Base-by-base conservation (phyloP, 2,113 vertebrate genomes). In the Sitta europaea region DNA sequence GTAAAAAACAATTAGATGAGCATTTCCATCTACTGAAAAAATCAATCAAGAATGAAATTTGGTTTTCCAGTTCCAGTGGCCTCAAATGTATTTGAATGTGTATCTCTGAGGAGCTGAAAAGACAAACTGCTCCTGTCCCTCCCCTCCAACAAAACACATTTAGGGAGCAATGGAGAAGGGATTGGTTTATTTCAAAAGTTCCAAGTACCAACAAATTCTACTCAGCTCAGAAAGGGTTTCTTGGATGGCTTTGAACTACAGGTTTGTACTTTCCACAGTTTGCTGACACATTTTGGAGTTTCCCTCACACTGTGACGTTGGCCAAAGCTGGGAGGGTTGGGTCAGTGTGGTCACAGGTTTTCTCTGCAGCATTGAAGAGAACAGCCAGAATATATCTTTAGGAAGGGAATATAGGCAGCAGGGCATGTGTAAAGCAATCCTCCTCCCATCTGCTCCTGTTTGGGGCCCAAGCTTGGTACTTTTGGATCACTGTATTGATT, bases 21-120 rank as follows among this genome's bases (percentile, higher is more conserved):
- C 75, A 77, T 92, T 97, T 94, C 80, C 29, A 86, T 86, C 84
- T 79, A 70, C 90, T 93, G 92, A 95, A 94, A 97, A 94, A 96
- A 82, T 96, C 82, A 95, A 92, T 96, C 73, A 97, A 94, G 90
- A 98, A 94, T 95, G 71, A 97, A 97, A 97, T 95, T 90, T 95
- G 71, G 87, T 95, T 97, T 97, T 97, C 82, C 68, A 45, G 38
- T 95, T 74, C 61, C 93, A 62, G 73, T 96, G 94, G 91, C 85
- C 48, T 93, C 86, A 79, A 94, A 91, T 66, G 4, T 63, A 81
- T 88, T 95, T 90, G 59, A 95, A 86, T 96, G 36, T 88, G 29
- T 74, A 66, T 83, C 63, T 95, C 94, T 80, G 66, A 83, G 59
- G n/a, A 73, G 48, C 76, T 70, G 76, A 73, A 94, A 95, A 95